A percentile compares a stretch with the other conserved stretches of the same genome.
phyloP scores from a whole-genome alignment of 2,797 vertebrate genomes.

The Ispidina lecontei region DNA sequence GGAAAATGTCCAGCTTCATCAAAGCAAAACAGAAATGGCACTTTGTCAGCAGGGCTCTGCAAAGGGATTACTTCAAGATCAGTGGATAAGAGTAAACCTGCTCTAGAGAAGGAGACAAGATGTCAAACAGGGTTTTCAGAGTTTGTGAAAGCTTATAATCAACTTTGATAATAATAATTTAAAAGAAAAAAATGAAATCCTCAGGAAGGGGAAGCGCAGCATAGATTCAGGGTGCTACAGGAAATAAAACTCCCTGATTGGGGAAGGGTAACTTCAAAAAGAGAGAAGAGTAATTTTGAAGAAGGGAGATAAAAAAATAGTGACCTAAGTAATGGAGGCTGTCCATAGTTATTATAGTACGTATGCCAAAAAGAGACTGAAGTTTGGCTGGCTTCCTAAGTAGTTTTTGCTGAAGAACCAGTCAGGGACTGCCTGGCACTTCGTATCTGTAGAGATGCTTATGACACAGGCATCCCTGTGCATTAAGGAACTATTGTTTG shows the following conservation, averaged over 20 bases:
- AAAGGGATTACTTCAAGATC: neutral
- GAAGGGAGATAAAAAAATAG: neutral
- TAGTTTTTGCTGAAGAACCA: conserved; percentile 13
- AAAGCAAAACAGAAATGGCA: neutral
- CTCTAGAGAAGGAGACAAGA: neutral
- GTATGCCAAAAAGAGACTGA: neutral
- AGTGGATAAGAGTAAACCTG: neutral
- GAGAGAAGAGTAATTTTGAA: neutral
- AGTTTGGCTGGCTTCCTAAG: conserved; percentile 12
- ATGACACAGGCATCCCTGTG: neutral
- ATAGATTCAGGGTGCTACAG: neutral
- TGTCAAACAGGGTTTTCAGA: conserved; percentile 19
- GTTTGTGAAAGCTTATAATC: neutral
- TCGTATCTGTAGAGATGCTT: neutral
- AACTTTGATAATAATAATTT: neutral
- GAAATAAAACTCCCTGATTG: neutral
- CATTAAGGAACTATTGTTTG: neutral
- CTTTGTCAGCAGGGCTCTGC: conserved; percentile 5
- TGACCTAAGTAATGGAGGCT: neutral
- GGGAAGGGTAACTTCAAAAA: neutral
- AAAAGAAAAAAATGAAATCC: neutral
- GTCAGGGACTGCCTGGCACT: neutral
- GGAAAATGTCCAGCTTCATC: conserved; percentile 14
- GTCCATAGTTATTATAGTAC: neutral
- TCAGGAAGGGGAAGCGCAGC: neutral